Base-by-base conservation (phyloP, 23 tunicate genomes). In the Halocynthia aurantium region DNA sequence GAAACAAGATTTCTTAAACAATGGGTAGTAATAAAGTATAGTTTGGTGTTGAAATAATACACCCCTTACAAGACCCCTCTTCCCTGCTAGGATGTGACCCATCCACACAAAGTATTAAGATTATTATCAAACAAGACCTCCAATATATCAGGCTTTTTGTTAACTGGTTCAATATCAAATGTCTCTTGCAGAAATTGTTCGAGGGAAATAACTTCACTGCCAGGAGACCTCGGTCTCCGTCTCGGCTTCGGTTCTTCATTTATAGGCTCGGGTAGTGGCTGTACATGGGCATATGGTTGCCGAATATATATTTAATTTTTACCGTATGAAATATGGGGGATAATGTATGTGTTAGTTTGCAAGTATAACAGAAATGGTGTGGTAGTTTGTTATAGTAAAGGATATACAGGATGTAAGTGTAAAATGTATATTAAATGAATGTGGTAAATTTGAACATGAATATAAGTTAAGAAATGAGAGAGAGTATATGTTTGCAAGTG, bases 201-300 rank as follows among this genome's bases (percentile, higher is more conserved):
- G 10, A 85, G 52, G 7, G 90, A 70, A 22, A 85, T 85, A 7
- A 80, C 54, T 72, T 85, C 90, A 79, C 83, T 85, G 55, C 87
- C 87, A 7, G 87, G 81, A 50, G 84, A 81, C 40, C 5, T 67
- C 6, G 71, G 52, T 22, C 53, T 17, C 21, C 22, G 55, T 50
- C 70, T 75, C 44, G 44, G 44, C 44, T 4, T 31, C 4, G 44
- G 44, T 31, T 31, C 44, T 31, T 31, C 44, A 31, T 31, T 31
- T 31, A 31, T 4, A 4, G 44, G 44, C 44, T 31, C 44, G 44
- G 44, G 44, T 31, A 31, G 44, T 31, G 44, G 44, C 44, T 31
- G 44, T 31, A 31, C 44, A 31, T 31, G 1, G 44, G 4, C 44
- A 31, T 31, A 31, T 31, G 44, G 44, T 31, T 4, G 44, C 44